Evolutionary conservation across 2,113 vertebrate genomes (phyloP), one percentile per base, ranked within the genome.

Genomic region (Psittacus erithacus): DNA sequence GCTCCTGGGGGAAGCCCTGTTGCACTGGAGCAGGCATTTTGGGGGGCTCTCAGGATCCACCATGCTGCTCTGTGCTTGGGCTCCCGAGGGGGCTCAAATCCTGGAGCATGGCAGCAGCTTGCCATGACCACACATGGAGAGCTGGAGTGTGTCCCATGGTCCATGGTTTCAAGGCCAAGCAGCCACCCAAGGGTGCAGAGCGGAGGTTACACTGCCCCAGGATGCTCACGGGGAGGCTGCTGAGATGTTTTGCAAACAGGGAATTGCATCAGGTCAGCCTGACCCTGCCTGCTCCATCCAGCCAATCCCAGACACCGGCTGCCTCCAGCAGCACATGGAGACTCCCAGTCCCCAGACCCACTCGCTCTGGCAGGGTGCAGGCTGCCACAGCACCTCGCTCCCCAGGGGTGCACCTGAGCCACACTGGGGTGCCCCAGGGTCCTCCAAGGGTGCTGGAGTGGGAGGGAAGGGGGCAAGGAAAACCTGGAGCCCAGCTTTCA

Each of bases 231-330:
- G 38, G 50, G 29, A 76, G 22, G 44, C 13, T 24, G 70, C 33
- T 7, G 70, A 60, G 52, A 22, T 27, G 38, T 52, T 95, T 24
- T 65, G 59, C 59, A 41, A 65, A 83, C 41, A 67, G 38, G 39
- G 82, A 88, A 74, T 62, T 77, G 49, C 38, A 53, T 28, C 77
- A 81, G 64, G 29, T 35, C 22, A 59, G n/a, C 57, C 57, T 59
- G 57, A 59, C 13, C 57, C n/a, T 59, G 33, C 57, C n/a, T 59
- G 57, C 57, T 59, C 57, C 7, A 10, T 20, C 49, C 31, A 22
- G 62, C 24, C 0, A 0, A 23, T 12, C 14, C 64, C 35, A 28
- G 27, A 23, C 57, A n/a, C 25, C 0, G 0, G 0, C 39, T 47
- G 23, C 50, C 29, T 13, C 35, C 28, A 11, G 43, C 33, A 52